A percentile compares a stretch with the other conserved stretches of the same genome.
Conservation (phyloP, 1,140 invertebrate genomes). For the Trichogramma pretiosum region DNA sequence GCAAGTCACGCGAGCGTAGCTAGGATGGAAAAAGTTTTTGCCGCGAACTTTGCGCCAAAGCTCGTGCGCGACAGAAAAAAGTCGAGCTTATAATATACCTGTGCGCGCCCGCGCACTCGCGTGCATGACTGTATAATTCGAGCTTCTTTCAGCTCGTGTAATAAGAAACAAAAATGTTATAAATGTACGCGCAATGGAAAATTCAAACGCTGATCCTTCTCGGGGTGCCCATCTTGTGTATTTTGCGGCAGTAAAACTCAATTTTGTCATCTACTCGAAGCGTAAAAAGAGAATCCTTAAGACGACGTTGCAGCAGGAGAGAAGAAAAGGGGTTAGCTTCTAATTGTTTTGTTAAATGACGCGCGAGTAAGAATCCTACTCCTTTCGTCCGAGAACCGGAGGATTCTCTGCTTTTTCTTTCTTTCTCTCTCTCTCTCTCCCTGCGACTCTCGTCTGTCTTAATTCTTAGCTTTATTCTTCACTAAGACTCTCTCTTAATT, state of each 20-base stretch:
- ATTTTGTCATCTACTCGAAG: too few species aligned
- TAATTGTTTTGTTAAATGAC: conserved; percentile 51
- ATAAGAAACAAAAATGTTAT: too few species aligned
- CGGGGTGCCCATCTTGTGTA: too few species aligned
- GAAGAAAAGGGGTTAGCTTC: conserved; percentile 44
- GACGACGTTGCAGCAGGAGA: conserved; percentile 36
- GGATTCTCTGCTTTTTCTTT: conserved; percentile 19
- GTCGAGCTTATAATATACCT: background rate
- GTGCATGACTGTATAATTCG: too few species aligned
- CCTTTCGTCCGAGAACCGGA: conserved; percentile 29
- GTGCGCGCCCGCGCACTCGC: conserved; percentile 4
- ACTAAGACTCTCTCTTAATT: conserved; percentile 48
- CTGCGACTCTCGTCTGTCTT: conserved; percentile 34
- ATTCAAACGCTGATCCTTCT: too few species aligned
- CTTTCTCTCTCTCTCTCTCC: conserved; percentile 10
- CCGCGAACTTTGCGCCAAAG: too few species aligned
- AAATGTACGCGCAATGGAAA: too few species aligned
- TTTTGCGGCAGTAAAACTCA: too few species aligned
- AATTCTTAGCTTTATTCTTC: conserved; percentile 50
- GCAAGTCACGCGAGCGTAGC: too few species aligned
- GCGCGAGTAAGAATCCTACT: conserved; percentile 45
- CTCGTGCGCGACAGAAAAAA: too few species aligned
- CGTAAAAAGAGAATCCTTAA: conserved; percentile 20
- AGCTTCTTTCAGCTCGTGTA: too few species aligned
- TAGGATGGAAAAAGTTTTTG: too few species aligned